Evolutionary conservation across 92 coral and sea anemone species (phyloP), one percentile per base, ranked within the genome.

Genomic region (Epizoanthus illoricatus): DNA sequence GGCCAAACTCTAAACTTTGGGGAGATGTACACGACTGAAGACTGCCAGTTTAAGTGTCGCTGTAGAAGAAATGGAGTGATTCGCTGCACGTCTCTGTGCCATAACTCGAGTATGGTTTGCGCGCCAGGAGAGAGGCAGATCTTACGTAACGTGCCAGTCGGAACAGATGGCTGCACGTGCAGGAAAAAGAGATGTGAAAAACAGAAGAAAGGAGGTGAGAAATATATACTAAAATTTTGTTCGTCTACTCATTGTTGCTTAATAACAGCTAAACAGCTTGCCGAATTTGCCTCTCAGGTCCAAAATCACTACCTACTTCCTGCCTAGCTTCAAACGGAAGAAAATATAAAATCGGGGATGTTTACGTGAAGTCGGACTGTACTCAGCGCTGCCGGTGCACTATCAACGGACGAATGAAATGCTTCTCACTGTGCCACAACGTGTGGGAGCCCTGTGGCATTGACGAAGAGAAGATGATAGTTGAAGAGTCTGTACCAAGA

Each of bases 11-110:
- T 86, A 78, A 79, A 80, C 49, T 84, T 65, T 36, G 92, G 92
- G 36, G 86, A 90, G 39, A 57, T 84, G 17, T 93, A 90, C 65
- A 88, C 89, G 23, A 88, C 97, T 28, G 61, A 78, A 55, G 85
- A 89, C 85, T 93, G 97, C 81, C 84, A 18, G 81, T 90, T 84
- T 70, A 93, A 86, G 79, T 93, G 97, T 76, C 88, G 90, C 12
- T 93, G 97, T 74, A 84, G 86, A 67, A 78, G 89, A 65, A 93
- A 86, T 82, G 94, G 94, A 4, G 41, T 69, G 45, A 55, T 80
- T 23, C 86, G 87, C 36, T 93, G 97, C 55, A 28, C 83, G 39
- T 89, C 94, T 40, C 69, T 90, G 70, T 93, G 97, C 84, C 87
- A 85, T 66, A 60, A 54, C 16, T 33, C 75, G 55, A 76, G 49